These are phyloP conservation scores for Achlya flavicornis DNA, from an alignment of 2,888 invertebrate species.

Conservation along the genomic window DNA sequence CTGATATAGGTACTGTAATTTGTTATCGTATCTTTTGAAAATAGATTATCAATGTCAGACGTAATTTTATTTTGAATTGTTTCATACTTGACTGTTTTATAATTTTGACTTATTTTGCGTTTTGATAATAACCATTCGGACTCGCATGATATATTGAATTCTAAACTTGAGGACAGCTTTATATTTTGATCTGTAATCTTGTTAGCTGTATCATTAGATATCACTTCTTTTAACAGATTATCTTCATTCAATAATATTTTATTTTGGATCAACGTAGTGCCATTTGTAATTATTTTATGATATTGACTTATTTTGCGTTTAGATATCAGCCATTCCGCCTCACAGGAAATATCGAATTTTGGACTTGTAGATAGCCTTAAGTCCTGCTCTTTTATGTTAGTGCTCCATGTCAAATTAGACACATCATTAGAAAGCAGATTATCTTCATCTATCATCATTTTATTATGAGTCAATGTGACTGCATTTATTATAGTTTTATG, in stretches of 20 bases:
- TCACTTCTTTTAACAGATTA: background rate
- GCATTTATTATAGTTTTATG: background rate
- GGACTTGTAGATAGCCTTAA: background rate
- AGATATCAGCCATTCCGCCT: conserved; percentile 26
- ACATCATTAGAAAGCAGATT: background rate
- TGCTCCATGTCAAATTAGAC: background rate
- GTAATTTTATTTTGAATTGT: background rate
- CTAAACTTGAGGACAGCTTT: background rate
- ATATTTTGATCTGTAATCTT: background rate
- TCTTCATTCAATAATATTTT: background rate
- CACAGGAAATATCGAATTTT: conserved; percentile 3
- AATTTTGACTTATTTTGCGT: conserved; percentile 10
- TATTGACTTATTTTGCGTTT: conserved; percentile 15
- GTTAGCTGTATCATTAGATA: background rate
- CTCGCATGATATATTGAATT: conserved; percentile 9
- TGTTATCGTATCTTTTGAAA: background rate
- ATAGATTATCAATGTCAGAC: background rate
- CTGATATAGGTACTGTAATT: background rate
- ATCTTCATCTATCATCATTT: background rate
- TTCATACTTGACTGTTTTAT: conserved; percentile 1
- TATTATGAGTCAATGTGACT: background rate
- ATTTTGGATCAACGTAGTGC: background rate
- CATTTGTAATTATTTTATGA: background rate
- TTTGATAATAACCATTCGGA: conserved; percentile 28
- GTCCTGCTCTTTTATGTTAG: background rate